phyloP scores from a whole-genome alignment of 2,888 invertebrate species.

The Ecliptopera silaceata region DNA sequence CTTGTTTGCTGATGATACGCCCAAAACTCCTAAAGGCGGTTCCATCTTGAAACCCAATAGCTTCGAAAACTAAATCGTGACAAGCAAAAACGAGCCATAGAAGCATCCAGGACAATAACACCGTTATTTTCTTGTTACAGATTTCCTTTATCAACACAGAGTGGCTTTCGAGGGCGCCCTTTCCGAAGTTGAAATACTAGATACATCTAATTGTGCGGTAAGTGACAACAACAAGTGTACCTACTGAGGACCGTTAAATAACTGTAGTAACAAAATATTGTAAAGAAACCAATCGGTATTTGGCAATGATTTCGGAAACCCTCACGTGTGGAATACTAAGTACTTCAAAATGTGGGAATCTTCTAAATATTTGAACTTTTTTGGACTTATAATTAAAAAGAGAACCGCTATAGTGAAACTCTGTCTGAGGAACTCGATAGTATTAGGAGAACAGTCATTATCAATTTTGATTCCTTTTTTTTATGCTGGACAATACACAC shows the following conservation, averaged over 20 bases:
- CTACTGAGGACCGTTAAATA: neutral
- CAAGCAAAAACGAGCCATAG: conserved; percentile 21
- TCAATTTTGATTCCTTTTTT: neutral
- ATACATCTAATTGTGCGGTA: conserved; percentile 92
- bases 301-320: neutral
- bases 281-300: neutral
- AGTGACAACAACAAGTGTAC: conserved; percentile 57
- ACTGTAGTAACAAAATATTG: neutral
- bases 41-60: neutral
- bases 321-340: neutral
- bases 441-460: too few relatives aligned
- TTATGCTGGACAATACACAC: too few relatives aligned
- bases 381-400: too few relatives aligned
- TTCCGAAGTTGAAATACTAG: conserved; percentile 90
- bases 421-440: too few relatives aligned
- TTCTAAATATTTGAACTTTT: neutral
- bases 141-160: conserved; percentile 90
- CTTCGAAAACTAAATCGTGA: conserved; percentile 7
- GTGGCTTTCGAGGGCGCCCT: conserved; percentile 90
- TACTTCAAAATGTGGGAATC: neutral
- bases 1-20: too few relatives aligned
- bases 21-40: neutral
- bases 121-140: conserved; percentile 81
- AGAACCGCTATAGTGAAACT: too few relatives aligned
- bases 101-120: conserved; percentile 28